Evolutionary conservation across 2,113 vertebrate species (phyloP), one percentile per base, ranked within the genome.

Genomic region (Crotalus tigris): DNA sequence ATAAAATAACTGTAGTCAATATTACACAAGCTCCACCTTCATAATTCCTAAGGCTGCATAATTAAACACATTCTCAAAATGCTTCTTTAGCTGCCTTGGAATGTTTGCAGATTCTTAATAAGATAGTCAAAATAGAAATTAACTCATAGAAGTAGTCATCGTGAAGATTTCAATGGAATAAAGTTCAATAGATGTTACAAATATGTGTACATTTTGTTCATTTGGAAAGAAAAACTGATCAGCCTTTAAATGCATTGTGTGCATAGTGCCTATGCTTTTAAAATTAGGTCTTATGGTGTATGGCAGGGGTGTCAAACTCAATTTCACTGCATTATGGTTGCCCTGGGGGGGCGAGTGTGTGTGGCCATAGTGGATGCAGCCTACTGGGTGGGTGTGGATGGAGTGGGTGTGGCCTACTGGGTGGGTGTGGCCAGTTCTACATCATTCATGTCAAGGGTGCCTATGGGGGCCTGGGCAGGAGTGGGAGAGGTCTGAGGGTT

Each of bases 61-160:
- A 98, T 97, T 97, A 97, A 96, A 94, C 90, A 94, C 95, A 96
- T 97, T 97, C 19, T 64, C 87, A 93, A 96, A 97, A 93, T 85
- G 96, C 91, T 96, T 97, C 96, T 81, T 96, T 96, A 97, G 95
- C 93, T 96, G 94, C 86, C 55, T 93, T 90, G 26, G 58, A 51
- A 51, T 90, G 92, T 59, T 86, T 95, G 81, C 93, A 95, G 92
- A 46, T 94, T 96, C 94, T 93, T 96, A 97, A 96, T 97, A 96
- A 95, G 95, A 94, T 86, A 87, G 93, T 90, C 92, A 93, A 96
- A 95, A 95, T 93, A 93, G 94, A 97, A 97, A 96, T 95, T 94
- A 96, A 95, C 93, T 95, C 93, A 94, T 53, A 89, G 94, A 1
- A 1, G 54, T 64, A 90, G 23, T 15, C 91, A 94, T 95, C 90